Base-by-base conservation (phyloP, 2,888 invertebrate genomes). In the Meandrusa payeni region DNA sequence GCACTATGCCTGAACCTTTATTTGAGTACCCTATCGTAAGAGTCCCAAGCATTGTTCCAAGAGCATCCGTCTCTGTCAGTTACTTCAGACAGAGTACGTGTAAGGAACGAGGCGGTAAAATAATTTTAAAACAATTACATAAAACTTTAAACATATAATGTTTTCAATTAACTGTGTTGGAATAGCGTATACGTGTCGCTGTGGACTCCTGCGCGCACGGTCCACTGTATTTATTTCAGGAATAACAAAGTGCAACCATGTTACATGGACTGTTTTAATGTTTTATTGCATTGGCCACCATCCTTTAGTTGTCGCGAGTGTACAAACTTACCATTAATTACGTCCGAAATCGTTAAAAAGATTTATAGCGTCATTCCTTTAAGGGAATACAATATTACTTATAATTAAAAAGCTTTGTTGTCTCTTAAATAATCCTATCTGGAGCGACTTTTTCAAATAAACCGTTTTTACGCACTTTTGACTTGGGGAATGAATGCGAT, bases 251-350 rank as follows among this genome's bases (percentile, higher is more conserved):
- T 69, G 64, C 65, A 54, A 60, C 64, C 61, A 58, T 68, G 74
- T 69, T 59, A 70, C 75, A 74, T 71, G 63, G 73, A 63, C 67
- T 67, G 74, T 76, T 76, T 78, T 71, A 75, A 76, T 76, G 69
- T 76, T 81, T 82, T 78, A 82, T 77, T 71, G 69, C 76, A 60
- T 64, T 63, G 62, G 59, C 63, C 66, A 70, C 76, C 76, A 76
- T 81, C 74, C 76, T 75, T 78, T 66, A 73, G 74, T 57, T 65
- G 64, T 59, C 62, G 72, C 72, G 66, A 69, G 71, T 75, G 69
- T 73, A 71, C 72, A 72, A 73, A 73, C 75, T 69, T 49, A 64
- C 72, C 75, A 77, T 83, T 81, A 79, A 83, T 82, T 81, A 79
- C 77, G 54, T 46, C 64, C 65, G 62, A 74, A 77, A 78, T 74